Evolutionary conservation across 64 coral and sea anemone genomes (phyloP), one percentile per base, ranked within the genome.

Genomic region (Dendronephthya gigantea): DNA sequence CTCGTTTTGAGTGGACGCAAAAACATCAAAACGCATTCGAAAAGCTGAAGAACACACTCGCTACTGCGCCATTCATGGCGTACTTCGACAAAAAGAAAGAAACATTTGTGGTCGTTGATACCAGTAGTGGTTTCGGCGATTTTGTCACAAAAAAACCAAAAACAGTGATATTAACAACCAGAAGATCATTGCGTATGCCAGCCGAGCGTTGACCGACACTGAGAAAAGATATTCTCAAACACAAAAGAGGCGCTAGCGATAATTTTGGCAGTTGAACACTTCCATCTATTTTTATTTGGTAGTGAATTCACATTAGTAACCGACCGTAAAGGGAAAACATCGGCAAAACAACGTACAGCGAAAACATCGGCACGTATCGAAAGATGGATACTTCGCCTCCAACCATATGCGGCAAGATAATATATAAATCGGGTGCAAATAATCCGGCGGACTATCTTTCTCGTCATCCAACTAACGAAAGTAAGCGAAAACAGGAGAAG

Each of bases 121-220:
- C 69, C 4, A 75, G 69, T 29, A 4, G 13, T 22, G 69, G 7
- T 56, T 56, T 11, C 51, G 7, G 51, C 51, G 51, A 56, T 56
- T 56, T 14, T 56, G 51, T n/a, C 51, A 7, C 51, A 56, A 56
- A n/a, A 56, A 56, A 56, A 7, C 51, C 2, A n/a, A n/a, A 15
- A 56, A 56, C 23, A 75, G 69, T 12, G 69, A 75, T 16, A 29
- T 31, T 4, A 38, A 75, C 28, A 75, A n/a, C n/a, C n/a, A n/a
- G n/a, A n/a, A n/a, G 35, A 27, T 75, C n/a, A 75, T 75, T 75
- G 69, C 69, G 15, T 75, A 75, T 34, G 69, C 69, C 12, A 75
- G 69, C 28, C 28, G 69, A 75, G 29, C 28, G 2, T 27, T 7
- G n/a, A 75, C 69, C 3, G 35, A 75, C 10, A 75, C 69, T 22